Evolutionary conservation across 2,797 vertebrate genomes (phyloP).

Genomic region (Squalus acanthias): DNA sequence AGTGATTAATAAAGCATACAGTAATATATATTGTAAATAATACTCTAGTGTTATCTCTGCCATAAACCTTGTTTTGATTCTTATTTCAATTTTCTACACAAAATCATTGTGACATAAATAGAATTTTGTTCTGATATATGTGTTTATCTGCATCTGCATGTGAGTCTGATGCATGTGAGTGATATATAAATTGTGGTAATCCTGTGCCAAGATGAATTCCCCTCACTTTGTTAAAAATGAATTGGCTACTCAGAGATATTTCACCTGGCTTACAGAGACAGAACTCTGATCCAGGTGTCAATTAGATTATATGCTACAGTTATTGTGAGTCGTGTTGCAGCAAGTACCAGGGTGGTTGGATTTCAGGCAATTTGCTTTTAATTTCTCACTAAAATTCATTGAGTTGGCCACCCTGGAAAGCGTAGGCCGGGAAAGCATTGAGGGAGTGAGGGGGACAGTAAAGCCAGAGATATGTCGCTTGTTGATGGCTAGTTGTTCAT

Average conservation of each 20-base stretch:
- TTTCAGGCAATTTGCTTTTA: neutral
- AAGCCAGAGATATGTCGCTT: neutral
- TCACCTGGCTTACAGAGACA: neutral
- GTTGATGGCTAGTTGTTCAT: neutral
- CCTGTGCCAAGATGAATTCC: neutral
- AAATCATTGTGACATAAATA: neutral
- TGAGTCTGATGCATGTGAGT: neutral
- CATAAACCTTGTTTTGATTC: neutral
- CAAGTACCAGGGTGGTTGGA: neutral
- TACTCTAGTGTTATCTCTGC: too few species aligned
- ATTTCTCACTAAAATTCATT: neutral
- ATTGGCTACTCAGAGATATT: neutral
- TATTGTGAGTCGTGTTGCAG: neutral
- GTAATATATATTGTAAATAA: neutral
- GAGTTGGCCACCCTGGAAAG: too few species aligned
- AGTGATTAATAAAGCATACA: neutral
- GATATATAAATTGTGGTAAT: neutral
- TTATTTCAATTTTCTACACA: neutral
- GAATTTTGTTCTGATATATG: neutral
- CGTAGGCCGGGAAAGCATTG: neutral
- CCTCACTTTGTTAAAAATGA: neutral
- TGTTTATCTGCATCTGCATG: neutral
- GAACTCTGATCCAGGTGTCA: neutral
- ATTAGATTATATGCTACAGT: neutral
- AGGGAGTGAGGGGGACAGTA: neutral